A percentile compares a stretch with the other conserved stretches of the same genome.
Conservation (phyloP, 2,888 invertebrate genomes). For the Drosophila rellima region DNA sequence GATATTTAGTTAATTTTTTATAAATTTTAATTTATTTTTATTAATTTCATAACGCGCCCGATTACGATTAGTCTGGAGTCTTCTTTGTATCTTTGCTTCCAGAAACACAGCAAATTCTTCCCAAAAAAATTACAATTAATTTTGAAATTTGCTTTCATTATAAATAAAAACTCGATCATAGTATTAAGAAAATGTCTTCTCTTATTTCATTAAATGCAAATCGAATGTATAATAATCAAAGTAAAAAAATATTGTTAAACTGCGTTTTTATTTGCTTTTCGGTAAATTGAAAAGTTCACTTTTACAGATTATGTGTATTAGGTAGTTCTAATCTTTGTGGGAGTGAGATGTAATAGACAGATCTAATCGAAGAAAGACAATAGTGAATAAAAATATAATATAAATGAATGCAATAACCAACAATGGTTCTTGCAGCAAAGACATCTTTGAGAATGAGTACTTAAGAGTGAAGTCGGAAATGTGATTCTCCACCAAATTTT, state of each 20-base stretch:
- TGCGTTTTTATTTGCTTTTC: conserved; percentile 30
- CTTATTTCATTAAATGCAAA: conserved; percentile 31
- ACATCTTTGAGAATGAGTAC: conserved; percentile 93
- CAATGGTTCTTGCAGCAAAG: conserved; percentile 97
- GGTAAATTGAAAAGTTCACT: conserved; percentile 12
- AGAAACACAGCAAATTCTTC: neutral
- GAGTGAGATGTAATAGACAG: conserved; percentile 92
- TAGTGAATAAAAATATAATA: conserved; percentile 95
- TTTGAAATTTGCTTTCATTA: conserved; percentile 7
- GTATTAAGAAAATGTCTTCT: conserved; percentile 10
- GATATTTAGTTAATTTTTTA: neutral
- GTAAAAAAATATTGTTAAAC: conserved; percentile 24
- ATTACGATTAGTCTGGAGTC: neutral
- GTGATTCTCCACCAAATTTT: conserved; percentile 97
- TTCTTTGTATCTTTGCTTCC: neutral
- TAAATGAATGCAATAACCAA: conserved; percentile 95
- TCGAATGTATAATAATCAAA: conserved; percentile 29
- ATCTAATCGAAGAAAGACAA: conserved; percentile 97
- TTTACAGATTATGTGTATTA: conserved; percentile 15
- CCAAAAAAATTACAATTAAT: neutral
- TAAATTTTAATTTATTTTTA: neutral
- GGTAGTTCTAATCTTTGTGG: conserved; percentile 61
- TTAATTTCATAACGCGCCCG: no score
- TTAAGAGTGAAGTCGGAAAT: conserved; percentile 97
- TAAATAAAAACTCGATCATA: conserved; percentile 8